Evolutionary conservation across 2,888 invertebrate genomes (phyloP).

Genomic region (Amphipyra tragopoginis): DNA sequence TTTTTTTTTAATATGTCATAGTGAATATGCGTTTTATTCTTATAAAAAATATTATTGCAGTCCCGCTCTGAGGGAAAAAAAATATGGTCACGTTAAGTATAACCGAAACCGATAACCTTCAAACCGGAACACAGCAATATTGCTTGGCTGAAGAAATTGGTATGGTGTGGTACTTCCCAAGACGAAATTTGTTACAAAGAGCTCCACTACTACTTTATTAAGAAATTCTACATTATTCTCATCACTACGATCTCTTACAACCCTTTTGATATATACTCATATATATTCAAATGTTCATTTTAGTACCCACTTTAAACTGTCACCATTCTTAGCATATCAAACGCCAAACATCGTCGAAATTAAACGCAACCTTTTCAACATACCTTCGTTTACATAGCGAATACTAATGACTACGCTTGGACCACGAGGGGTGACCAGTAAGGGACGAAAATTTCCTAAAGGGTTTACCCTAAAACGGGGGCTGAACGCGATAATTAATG

Average conservation of each 20-base stretch:
- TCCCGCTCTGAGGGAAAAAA: no score
- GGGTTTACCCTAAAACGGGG: slow-evolving; percentile 88
- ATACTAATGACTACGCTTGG: slow-evolving; percentile 85
- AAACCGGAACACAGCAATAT: no score
- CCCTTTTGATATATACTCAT: slow-evolving; percentile 40
- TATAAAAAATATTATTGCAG: no score
- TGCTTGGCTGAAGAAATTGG: no score
- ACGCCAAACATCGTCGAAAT: slow-evolving; percentile 72
- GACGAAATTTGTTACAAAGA: no score
- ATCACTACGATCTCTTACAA: slow-evolving; percentile 6
- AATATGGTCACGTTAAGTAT: no score
- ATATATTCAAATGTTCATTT: slow-evolving; percentile 56
- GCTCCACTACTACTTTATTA: not conserved
- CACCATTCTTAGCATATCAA: slow-evolving; percentile 67
- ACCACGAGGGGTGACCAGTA: slow-evolving; percentile 86
- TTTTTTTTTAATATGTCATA: no score
- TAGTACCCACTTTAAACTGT: slow-evolving; percentile 41
- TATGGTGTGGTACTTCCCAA: no score
- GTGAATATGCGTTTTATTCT: no score
- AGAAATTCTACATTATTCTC: slow-evolving; percentile 7
- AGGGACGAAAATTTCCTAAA: slow-evolving; percentile 87
- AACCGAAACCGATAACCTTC: no score
- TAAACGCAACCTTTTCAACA: slow-evolving; percentile 77
- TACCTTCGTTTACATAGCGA: slow-evolving; percentile 83
- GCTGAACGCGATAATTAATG: slow-evolving; percentile 86